Conservation (phyloP, 2,888 invertebrate genomes). For the Smittia sp. region DNA sequence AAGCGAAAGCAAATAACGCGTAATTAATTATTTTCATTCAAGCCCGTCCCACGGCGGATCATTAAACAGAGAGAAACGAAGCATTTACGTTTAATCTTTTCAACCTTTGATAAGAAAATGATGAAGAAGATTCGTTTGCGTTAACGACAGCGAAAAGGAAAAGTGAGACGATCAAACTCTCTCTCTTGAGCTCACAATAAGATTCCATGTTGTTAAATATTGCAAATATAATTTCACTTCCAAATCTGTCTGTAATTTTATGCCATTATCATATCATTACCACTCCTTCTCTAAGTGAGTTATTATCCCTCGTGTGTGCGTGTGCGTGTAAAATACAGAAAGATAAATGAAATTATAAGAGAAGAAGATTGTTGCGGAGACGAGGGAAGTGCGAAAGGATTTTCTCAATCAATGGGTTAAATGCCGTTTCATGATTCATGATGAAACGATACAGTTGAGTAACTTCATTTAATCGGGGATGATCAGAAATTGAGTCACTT, state of each 20-base stretch:
- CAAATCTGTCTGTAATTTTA: constrained; percentile 12
- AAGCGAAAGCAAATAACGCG: background rate
- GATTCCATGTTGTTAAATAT: background rate
- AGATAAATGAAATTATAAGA: too few species aligned
- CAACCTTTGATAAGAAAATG: constrained; percentile 26
- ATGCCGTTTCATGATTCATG: too few species aligned
- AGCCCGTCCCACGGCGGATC: constrained; percentile 21
- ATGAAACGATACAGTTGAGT: too few species aligned
- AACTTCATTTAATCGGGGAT: too few species aligned
- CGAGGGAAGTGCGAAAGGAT: too few species aligned
- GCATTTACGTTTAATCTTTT: background rate
- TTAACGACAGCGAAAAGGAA: too few species aligned
- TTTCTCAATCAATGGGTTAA: too few species aligned
- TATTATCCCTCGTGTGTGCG: background rate
- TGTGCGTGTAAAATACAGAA: constrained; percentile 7
- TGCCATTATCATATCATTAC: constrained; percentile 31
- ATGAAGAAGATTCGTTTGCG: constrained; percentile 12
- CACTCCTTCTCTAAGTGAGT: background rate
- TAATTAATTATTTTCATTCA: constrained; percentile 42
- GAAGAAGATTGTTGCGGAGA: too few species aligned
- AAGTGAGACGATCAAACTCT: too few species aligned
- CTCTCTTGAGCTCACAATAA: too few species aligned
- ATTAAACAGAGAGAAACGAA: constrained; percentile 5
- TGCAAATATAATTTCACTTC: background rate
- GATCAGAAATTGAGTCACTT: too few species aligned